phyloP scores from a whole-genome alignment of 2,888 invertebrate species.

The Molorchus minor region DNA sequence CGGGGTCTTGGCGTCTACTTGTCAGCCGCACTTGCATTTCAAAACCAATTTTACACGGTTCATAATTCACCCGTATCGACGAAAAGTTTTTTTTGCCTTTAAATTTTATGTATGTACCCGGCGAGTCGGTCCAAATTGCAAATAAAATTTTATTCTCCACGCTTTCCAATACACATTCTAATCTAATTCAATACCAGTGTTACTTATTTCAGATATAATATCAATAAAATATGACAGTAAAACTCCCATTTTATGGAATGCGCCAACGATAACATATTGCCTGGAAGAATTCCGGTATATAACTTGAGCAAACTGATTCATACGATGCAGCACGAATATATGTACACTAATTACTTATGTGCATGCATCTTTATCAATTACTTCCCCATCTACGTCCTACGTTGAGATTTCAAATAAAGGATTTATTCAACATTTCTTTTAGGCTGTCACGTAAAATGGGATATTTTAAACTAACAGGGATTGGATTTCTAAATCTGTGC shows the following conservation, averaged over 20 bases:
- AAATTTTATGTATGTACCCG: constrained; percentile 52
- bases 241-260: constrained; percentile 50
- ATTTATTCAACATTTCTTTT: too few species aligned
- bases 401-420: too few species aligned
- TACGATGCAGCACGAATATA: too few species aligned
- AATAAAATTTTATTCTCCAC: constrained; percentile 56
- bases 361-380: too few species aligned
- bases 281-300: constrained; percentile 19
- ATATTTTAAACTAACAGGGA: too few species aligned
- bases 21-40: constrained; percentile 59
- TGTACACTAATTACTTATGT: too few species aligned
- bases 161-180: constrained; percentile 47
- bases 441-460: too few species aligned
- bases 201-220: constrained; percentile 53
- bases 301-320: constrained; percentile 7
- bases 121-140: constrained; percentile 45
- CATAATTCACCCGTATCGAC: constrained; percentile 52
- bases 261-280: constrained; percentile 51
- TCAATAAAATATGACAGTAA: constrained; percentile 53
- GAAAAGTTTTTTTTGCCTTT: constrained; percentile 48
- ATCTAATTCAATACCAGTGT: constrained; percentile 53
- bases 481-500: too few species aligned
- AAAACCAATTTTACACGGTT: constrained; percentile 61
- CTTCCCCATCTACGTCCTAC: too few species aligned
- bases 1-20: constrained; percentile 46